Evolutionary conservation across 2,113 vertebrate species (phyloP).

Genomic region (Sylvilagus bachmani): DNA sequence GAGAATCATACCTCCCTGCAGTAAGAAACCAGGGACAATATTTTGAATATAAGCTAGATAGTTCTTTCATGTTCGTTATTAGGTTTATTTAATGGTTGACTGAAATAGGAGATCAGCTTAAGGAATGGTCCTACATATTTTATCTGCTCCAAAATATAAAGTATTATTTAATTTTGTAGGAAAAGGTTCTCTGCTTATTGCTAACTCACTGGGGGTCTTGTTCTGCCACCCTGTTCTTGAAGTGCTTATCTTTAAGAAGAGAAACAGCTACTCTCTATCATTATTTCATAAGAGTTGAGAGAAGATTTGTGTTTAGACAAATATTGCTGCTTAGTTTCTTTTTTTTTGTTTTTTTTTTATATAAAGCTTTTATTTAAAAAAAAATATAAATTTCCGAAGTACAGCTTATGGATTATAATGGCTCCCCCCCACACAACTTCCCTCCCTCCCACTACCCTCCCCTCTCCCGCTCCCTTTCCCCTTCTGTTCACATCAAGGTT

Average conservation of each 20-base stretch:
- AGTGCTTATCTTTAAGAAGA: background rate
- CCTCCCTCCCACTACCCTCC: too few relatives aligned
- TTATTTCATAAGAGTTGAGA: background rate
- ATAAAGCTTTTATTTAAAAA: too few relatives aligned
- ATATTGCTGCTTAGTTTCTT: background rate
- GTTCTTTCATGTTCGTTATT: background rate
- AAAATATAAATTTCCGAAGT: too few relatives aligned
- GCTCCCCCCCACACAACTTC: too few relatives aligned
- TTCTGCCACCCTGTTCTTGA: background rate
- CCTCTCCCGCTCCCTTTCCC: too few relatives aligned
- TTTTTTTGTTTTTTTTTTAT: too few relatives aligned
- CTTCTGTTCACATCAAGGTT: too few relatives aligned
- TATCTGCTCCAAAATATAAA: background rate
- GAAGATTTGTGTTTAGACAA: background rate
- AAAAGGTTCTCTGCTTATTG: background rate
- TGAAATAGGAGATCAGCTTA: background rate
- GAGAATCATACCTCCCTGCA: background rate
- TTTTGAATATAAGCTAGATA: background rate
- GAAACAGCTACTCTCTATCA: background rate
- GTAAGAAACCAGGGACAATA: background rate
- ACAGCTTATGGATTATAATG: too few relatives aligned
- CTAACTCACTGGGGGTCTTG: background rate
- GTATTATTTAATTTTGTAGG: background rate
- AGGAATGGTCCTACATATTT: background rate
- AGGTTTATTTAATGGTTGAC: background rate